A percentile compares a stretch with the other conserved stretches of the same genome.
Conservation (phyloP, 2,888 invertebrate species). For the Branchinecta sandiegonensis region DNA sequence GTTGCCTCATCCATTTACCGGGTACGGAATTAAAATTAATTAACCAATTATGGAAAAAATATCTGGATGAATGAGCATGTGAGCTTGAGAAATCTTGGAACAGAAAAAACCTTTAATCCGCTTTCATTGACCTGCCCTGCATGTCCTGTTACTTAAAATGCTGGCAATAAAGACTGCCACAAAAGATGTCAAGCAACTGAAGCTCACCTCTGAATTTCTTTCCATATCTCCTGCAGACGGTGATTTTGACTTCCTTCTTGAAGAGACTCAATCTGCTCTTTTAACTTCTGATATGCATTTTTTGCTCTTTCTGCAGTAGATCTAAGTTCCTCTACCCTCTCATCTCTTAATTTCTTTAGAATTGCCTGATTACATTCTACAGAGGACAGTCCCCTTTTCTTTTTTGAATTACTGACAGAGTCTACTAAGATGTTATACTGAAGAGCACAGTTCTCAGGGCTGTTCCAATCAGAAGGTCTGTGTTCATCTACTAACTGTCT, state of each 20-base stretch:
- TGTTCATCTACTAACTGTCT: constrained; percentile 61
- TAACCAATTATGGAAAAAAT: too few relatives aligned
- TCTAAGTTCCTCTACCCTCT: constrained; percentile 60
- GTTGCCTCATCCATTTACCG: too few relatives aligned
- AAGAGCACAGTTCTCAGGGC: constrained; percentile 74
- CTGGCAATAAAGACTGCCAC: too few relatives aligned
- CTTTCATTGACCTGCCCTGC: too few relatives aligned
- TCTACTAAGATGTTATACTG: constrained; percentile 71
- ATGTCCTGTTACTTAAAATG: too few relatives aligned
- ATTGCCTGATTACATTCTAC: constrained; percentile 10
- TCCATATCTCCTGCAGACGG: constrained; percentile 56
- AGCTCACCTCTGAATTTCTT: constrained; percentile 49
- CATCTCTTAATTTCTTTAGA: constrained; percentile 32
- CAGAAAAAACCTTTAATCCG: too few relatives aligned
- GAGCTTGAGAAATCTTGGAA: too few relatives aligned
- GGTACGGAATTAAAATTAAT: too few relatives aligned
- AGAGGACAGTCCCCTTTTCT: constrained; percentile 44
- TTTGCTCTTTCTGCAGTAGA: constrained; percentile 53
- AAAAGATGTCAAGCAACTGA: background rate
- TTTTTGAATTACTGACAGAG: constrained; percentile 66
- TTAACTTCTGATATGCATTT: constrained; percentile 54
- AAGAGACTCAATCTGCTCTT: constrained; percentile 45
- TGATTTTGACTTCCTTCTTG: constrained; percentile 51
- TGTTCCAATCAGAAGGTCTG: constrained; percentile 71
- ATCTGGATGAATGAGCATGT: too few relatives aligned